Evolutionary conservation across 1,140 invertebrate species (phyloP), one percentile per base, ranked within the genome.

Genomic region (Ylistrum balloti): DNA sequence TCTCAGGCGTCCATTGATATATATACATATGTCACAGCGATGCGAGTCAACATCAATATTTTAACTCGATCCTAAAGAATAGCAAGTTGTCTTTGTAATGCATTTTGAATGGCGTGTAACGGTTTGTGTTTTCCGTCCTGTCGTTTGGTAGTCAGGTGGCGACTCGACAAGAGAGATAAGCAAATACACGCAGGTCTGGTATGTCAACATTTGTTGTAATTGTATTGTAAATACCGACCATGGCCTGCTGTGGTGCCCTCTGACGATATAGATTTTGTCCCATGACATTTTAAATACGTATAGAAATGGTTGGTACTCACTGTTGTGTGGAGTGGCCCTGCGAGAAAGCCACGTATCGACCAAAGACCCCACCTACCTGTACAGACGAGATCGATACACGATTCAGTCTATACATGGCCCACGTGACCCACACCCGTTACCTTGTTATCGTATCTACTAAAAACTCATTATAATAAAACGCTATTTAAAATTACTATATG

Each of bases 81-180:
- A 74, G 56, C 56, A 74, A 28, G 56, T 74, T 74, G 56, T 74
- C 56, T 74, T 74, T 74, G 56, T 74, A 74, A 28, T 74, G 56
- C 9, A 74, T 3, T 74, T 74, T 74, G 56, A 74, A 74, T 74
- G n/a, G 20, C 56, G 22, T 74, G 56, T 74, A 74, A 5, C 56
- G n/a, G 22, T 74, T 28, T 74, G 22, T 74, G 56, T 74, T n/a
- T 74, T 28, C 56, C 56, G 56, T 74, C n/a, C 56, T 28, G 56
- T 74, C 17, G 56, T 28, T n/a, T 1, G 56, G n/a, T 74, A 74
- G 22, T 74, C 56, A 74, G 56, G 22, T 28, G 5, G 56, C 56
- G 56, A 28, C 56, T 74, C 56, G 56, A 74, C 56, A 74, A 28
- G 56, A 74, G 56, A 28, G 56, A 74, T 74, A 74, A 74, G 56